Conservation (phyloP, 2,113 vertebrate species). For the Hippolais icterina region DNA sequence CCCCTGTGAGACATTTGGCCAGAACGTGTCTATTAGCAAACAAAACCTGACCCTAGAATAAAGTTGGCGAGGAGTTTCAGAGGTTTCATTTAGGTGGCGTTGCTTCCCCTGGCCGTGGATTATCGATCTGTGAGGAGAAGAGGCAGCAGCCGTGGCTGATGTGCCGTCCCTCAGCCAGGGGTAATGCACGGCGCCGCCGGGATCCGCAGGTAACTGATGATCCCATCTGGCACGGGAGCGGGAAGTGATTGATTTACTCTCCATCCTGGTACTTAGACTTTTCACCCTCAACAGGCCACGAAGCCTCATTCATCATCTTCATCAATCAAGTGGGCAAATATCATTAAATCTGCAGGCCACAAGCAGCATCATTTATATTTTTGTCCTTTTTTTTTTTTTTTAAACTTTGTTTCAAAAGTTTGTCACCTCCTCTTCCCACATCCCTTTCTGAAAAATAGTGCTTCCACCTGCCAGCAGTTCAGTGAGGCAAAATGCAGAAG, state of each 20-base stretch:
- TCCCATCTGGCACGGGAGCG: conserved; percentile 56
- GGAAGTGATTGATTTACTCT: conserved; percentile 74
- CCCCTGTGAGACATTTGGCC: not conserved
- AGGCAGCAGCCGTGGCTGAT: conserved; percentile 30
- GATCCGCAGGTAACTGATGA: conserved; percentile 71
- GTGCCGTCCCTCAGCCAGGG: conserved; percentile 46
- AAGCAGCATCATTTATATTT: conserved; percentile 31
- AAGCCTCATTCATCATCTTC: conserved; percentile 42
- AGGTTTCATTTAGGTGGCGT: not conserved
- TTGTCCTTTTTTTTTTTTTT: not conserved
- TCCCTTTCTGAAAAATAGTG: not conserved
- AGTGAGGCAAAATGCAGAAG: not conserved
- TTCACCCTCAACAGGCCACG: conserved; percentile 59
- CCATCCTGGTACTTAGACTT: conserved; percentile 60
- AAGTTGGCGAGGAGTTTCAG: not conserved
- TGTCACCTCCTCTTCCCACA: not conserved
- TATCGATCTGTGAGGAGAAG: conserved; percentile 67
- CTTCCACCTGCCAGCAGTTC: not conserved
- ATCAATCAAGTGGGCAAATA: conserved; percentile 76
- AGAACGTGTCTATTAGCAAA: not conserved
- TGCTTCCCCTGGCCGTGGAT: conserved; percentile 13
- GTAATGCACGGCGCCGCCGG: conserved; percentile 65
- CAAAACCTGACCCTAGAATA: not conserved
- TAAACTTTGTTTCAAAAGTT: not conserved
- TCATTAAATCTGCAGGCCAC: conserved; percentile 49